Percentiles rank a stretch among this genome's conserved stretches.
Evolutionary conservation across 1,140 invertebrate genomes (phyloP).

Genomic region (Drosophila littoralis): DNA sequence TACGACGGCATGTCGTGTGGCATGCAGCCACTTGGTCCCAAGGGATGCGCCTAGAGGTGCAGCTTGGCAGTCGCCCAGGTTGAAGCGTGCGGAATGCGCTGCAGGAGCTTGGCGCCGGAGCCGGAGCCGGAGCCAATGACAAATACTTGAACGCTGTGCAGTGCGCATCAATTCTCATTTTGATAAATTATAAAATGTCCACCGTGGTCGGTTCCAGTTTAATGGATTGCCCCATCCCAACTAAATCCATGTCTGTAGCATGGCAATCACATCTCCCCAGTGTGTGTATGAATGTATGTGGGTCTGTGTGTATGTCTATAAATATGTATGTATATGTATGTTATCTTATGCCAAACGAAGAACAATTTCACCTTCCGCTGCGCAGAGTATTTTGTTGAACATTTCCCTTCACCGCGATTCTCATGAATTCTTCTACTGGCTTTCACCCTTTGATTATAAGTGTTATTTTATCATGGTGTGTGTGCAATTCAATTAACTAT

Average conservation of each 20-base stretch:
- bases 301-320: too few relatives aligned
- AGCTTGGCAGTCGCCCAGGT: neutral
- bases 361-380: too few relatives aligned
- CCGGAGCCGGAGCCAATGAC: constrained; percentile 44
- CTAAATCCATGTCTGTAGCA: constrained; percentile 57
- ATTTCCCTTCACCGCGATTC: too few relatives aligned
- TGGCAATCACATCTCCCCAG: neutral
- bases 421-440: too few relatives aligned
- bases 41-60: constrained; percentile 17
- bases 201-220: constrained; percentile 46
- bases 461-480: too few relatives aligned
- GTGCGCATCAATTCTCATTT: constrained; percentile 78
- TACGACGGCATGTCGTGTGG: constrained; percentile 75
- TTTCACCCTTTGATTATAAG: too few relatives aligned
- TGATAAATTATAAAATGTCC: constrained; percentile 81
- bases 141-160: constrained; percentile 47
- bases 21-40: constrained; percentile 50
- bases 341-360: too few relatives aligned
- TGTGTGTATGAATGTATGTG: too few relatives aligned
- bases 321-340: too few relatives aligned
- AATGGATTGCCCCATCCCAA: constrained; percentile 65
- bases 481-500: too few relatives aligned
- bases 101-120: constrained; percentile 4
- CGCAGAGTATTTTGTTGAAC: too few relatives aligned
- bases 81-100: constrained; percentile 41